Evolutionary conservation across 2,113 vertebrate genomes (phyloP).

Genomic region (Sorex araneus): DNA sequence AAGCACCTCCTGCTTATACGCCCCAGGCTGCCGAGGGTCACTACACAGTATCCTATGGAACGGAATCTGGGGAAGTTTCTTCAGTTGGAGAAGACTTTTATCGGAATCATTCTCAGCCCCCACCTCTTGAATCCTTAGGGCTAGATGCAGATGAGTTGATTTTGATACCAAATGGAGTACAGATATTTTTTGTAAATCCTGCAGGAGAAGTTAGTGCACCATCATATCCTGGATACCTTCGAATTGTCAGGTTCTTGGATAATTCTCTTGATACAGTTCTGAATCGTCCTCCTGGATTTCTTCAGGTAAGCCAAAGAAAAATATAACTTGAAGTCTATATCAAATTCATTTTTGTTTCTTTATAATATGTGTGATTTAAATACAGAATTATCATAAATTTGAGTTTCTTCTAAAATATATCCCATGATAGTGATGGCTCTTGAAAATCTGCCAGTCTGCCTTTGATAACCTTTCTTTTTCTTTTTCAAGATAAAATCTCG

Average conservation of each 20-base stretch:
- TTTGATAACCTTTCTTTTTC: neutral
- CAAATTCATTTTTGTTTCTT: neutral
- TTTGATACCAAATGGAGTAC: slow-evolving; percentile 96
- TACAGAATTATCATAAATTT: neutral
- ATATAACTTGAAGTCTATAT: neutral
- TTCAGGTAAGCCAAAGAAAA: slow-evolving; percentile 92
- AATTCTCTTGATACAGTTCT: slow-evolving; percentile 87
- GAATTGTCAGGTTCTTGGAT: slow-evolving; percentile 95
- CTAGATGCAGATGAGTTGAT: slow-evolving; percentile 96
- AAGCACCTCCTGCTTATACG: slow-evolving; percentile 96
- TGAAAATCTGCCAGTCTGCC: neutral
- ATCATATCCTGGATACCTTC: slow-evolving; percentile 97
- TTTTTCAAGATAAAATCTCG: slow-evolving; percentile 6
- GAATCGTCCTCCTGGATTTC: slow-evolving; percentile 94
- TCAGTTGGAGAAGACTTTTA: slow-evolving; percentile 95
- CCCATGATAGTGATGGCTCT: neutral
- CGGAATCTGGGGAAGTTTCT: slow-evolving; percentile 94
- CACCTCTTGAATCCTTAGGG: slow-evolving; percentile 92
- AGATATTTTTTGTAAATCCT: slow-evolving; percentile 97
- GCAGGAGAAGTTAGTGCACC: slow-evolving; percentile 98
- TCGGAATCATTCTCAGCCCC: slow-evolving; percentile 88
- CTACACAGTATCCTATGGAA: slow-evolving; percentile 95
- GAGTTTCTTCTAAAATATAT: slow-evolving; percentile 13
- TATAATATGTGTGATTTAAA: neutral
- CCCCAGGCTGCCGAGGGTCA: slow-evolving; percentile 95